Evolutionary conservation across 1,140 invertebrate species (phyloP).

Genomic region (Sinella curviseta): DNA sequence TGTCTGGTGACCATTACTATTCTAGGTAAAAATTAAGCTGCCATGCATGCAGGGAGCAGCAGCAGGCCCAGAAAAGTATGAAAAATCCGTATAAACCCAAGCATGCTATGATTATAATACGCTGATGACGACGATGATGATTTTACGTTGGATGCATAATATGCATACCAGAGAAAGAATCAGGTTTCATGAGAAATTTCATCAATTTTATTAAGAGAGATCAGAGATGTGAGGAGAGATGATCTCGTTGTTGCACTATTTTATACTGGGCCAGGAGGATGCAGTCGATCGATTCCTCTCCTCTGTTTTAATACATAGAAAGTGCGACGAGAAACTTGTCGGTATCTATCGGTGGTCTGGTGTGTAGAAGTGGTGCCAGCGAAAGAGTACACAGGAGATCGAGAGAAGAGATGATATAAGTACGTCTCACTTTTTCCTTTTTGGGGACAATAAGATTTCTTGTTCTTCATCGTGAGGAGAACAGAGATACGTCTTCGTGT

Average conservation of each 20-base stretch:
- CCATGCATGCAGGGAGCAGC: no score
- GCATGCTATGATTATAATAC: no score
- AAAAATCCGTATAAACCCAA: background rate
- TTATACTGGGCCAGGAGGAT: background rate
- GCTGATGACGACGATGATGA: background rate
- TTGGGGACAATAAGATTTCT: no score
- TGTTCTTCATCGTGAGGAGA: no score
- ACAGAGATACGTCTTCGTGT: no score
- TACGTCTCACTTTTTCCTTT: no score
- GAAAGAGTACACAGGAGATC: no score
- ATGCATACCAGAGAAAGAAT: background rate
- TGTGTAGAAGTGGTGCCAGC: background rate
- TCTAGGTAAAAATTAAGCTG: no score
- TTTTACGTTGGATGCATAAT: background rate
- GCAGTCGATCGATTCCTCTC: conserved; percentile 6
- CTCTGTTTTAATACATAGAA: background rate
- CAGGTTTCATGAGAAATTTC: background rate
- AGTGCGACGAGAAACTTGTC: background rate
- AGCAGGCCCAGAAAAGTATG: no score
- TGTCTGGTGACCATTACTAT: no score
- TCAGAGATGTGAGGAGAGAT: background rate
- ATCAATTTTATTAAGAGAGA: background rate
- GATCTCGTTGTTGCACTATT: background rate
- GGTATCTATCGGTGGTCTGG: background rate
- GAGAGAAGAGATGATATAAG: no score